Conservation (phyloP, 2,888 invertebrate genomes). For the Dicroscelio sp. region DNA sequence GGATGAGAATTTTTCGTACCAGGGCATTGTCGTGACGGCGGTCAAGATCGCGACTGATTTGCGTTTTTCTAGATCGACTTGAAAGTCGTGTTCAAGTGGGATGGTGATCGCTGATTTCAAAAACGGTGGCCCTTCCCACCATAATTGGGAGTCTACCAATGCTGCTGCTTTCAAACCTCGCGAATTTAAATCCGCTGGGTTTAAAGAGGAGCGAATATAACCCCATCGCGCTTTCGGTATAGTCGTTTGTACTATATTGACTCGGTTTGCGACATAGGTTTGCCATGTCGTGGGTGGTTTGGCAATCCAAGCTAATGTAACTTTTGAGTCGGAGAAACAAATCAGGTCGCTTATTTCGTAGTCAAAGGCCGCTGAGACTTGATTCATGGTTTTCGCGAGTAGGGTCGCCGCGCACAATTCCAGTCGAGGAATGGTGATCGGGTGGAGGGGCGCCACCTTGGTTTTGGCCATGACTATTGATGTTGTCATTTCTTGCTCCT, state of each 20-base stretch:
- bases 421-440: background rate
- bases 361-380: background rate
- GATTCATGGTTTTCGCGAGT: background rate
- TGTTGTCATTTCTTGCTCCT: background rate
- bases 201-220: background rate
- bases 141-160: background rate
- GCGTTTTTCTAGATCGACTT: too few species aligned
- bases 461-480: background rate
- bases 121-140: background rate
- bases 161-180: background rate
- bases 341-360: background rate
- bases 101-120: too few species aligned
- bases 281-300: slow-evolving; percentile 25
- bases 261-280: background rate
- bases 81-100: too few species aligned
- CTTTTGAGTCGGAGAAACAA: slow-evolving; percentile 18
- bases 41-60: too few species aligned
- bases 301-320: background rate
- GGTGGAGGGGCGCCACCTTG: background rate
- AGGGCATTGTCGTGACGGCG: too few species aligned
- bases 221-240: background rate
- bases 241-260: background rate
- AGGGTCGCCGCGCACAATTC: background rate
- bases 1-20: too few species aligned
- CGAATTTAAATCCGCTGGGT: slow-evolving; percentile 32